Conservation (phyloP, 2,888 invertebrate species). For the Andricus quercusramuli region DNA sequence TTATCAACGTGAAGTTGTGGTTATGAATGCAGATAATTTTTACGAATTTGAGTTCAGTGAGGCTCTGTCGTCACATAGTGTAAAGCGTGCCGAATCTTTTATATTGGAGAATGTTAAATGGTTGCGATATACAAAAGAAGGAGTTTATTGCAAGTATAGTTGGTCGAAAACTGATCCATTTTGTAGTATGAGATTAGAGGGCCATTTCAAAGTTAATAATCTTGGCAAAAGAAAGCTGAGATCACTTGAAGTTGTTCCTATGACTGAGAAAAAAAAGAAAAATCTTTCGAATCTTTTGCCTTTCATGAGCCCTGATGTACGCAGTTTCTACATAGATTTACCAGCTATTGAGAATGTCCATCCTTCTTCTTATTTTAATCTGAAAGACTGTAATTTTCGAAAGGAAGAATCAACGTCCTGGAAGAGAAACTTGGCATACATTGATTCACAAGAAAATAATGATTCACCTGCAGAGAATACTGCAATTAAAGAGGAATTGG, state of each 20-base stretch:
- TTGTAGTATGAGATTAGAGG: background rate
- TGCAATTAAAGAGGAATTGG: too few relatives aligned
- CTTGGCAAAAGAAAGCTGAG: background rate
- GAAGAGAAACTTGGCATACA: too few relatives aligned
- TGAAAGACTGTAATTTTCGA: too few relatives aligned
- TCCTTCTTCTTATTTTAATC: too few relatives aligned
- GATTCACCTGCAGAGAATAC: too few relatives aligned
- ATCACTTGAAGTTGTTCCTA: background rate
- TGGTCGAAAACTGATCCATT: background rate
- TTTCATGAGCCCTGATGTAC: constrained; percentile 41
- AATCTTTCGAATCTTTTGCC: constrained; percentile 49
- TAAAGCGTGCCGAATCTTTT: background rate
- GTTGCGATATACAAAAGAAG: constrained; percentile 43
- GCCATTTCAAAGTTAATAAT: background rate
- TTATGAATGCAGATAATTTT: constrained; percentile 34
- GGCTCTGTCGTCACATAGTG: background rate
- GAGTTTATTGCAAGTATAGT: constrained; percentile 43
- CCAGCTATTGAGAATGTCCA: background rate
- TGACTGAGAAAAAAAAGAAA: constrained; percentile 49
- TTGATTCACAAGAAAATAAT: too few relatives aligned
- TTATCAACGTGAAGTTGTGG: background rate
- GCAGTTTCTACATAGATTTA: constrained; percentile 23
- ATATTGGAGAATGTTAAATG: constrained; percentile 26
- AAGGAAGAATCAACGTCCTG: too few relatives aligned
- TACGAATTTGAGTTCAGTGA: constrained; percentile 40